Evolutionary conservation across 2,113 vertebrate genomes (phyloP).

Genomic region (Dasyornis broadbenti): DNA sequence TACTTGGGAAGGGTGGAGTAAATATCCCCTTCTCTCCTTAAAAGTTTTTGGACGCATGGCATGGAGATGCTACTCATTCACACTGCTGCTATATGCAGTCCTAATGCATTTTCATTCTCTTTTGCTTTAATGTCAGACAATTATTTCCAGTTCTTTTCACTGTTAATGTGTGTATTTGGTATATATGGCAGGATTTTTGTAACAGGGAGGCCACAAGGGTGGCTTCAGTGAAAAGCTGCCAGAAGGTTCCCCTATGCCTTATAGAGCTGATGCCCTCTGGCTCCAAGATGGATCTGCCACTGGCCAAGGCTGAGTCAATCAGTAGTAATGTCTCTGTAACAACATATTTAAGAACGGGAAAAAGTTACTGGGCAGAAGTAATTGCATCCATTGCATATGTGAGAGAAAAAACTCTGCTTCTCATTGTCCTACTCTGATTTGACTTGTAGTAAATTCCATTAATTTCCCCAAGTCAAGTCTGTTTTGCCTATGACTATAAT

Average conservation of each 20-base stretch:
- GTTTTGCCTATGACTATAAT: neutral
- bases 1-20: neutral
- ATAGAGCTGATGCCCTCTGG: neutral
- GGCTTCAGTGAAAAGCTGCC: neutral
- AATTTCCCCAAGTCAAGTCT: neutral
- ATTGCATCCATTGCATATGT: neutral
- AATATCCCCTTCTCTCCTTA: neutral
- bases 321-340: neutral
- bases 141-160: neutral
- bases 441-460: neutral
- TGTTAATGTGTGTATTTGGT: neutral
- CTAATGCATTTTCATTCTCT: neutral
- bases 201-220: neutral
- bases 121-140: neutral
- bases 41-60: neutral
- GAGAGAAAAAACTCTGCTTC: neutral
- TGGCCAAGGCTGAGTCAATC: neutral
- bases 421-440: neutral
- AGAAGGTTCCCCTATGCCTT: neutral
- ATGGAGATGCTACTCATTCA: neutral
- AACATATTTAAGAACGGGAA: neutral
- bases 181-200: neutral
- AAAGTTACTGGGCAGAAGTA: neutral
- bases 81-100: neutral
- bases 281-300: neutral